Evolutionary conservation across 2,113 vertebrate species (phyloP).

Genomic region (Triplophysa siluroides): DNA sequence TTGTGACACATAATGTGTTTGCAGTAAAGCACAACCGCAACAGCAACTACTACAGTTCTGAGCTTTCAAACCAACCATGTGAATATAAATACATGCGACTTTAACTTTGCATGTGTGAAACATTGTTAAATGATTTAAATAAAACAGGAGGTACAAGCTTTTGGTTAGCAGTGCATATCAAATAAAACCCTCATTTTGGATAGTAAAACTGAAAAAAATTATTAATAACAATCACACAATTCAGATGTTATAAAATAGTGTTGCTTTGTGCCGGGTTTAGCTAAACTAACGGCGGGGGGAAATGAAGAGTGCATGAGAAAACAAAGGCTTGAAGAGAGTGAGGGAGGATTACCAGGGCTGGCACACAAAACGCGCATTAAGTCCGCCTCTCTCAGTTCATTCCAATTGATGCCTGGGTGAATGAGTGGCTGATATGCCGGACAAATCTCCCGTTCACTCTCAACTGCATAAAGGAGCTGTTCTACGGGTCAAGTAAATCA

Average conservation of each 20-base stretch:
- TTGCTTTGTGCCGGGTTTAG: constrained; percentile 25
- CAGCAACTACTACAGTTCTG: too few species aligned
- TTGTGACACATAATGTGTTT: neutral
- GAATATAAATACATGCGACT: too few species aligned
- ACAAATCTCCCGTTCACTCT: constrained; percentile 53
- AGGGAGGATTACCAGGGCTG: constrained; percentile 42
- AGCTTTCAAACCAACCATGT: too few species aligned
- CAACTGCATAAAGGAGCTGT: constrained; percentile 51
- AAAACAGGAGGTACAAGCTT: too few species aligned
- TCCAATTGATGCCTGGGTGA: constrained; percentile 50
- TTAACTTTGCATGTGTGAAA: too few species aligned
- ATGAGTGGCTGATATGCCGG: constrained; percentile 53
- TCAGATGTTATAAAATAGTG: neutral
- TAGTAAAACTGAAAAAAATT: neutral
- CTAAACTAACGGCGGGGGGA: constrained; percentile 40
- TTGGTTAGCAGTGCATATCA: too few species aligned
- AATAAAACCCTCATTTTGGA: too few species aligned
- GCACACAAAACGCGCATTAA: constrained; percentile 42
- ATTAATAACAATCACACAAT: neutral
- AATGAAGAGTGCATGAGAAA: constrained; percentile 17
- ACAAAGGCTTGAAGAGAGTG: constrained; percentile 33
- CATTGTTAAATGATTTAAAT: too few species aligned
- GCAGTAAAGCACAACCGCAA: too few species aligned
- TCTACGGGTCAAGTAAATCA: constrained; percentile 42
- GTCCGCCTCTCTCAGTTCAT: constrained; percentile 46